Base-by-base conservation (phyloP, 2,113 vertebrate genomes). In the Hippoglossus stenolepis region DNA sequence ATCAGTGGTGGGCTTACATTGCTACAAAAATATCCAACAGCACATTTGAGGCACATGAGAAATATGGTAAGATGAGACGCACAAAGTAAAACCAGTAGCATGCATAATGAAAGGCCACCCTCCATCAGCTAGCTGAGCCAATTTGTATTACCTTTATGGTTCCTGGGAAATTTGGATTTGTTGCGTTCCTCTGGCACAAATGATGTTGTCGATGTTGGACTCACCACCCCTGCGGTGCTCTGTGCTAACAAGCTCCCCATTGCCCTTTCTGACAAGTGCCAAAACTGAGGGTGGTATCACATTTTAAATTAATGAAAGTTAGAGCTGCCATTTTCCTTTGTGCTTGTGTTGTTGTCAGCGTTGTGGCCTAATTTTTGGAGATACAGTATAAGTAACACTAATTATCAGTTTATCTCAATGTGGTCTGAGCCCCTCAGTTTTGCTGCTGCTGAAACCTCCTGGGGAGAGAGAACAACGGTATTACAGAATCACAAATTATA, bases 181-280 rank as follows among this genome's bases (percentile, higher is more conserved):
- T 80, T 79, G 61, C 31, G 4, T 70, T 71, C 38, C 61, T 77
- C 51, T 70, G 65, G 49, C 74, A 70, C 53, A 75, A 76, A 78
- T 68, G 64, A 69, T 88, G 72, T 73, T 69, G 17, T 18, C 65
- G 76, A 75, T n/a, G 13, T 72, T 28, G 24, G 70, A 62, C 68
- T 78, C 47, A 1, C 45, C 5, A 20, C 40, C 65, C 72, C 49
- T 64, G 49, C 61, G 66, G 80, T 43, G 75, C 40, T 38, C 60
- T 26, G 53, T 63, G 81, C 85, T 90, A 89, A 90, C 87, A 85
- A 86, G 78, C 83, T 76, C 68, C 80, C 73, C 5, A 0, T 26
- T 74, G 77, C 65, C 69, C 49, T 79, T 73, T 83, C 58, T 78
- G 57, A 81, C 74, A 83, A 69, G 63, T 79, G 65, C 62, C 74